Base-by-base conservation (phyloP, 2,888 invertebrate genomes). In the Sinodicranocentrus sp. region DNA sequence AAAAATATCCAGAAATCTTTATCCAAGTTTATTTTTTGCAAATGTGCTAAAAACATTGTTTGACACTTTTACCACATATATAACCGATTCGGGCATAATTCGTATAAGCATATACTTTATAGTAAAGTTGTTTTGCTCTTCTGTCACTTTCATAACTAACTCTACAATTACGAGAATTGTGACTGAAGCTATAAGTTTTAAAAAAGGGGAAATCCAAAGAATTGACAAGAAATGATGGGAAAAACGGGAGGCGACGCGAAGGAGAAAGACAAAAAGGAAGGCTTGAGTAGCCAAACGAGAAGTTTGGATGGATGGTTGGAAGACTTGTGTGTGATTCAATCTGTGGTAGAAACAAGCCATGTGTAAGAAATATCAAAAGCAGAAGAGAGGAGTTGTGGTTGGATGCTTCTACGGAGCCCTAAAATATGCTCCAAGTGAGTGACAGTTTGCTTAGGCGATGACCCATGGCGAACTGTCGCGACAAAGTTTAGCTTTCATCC, bases 391-490 rank as follows among this genome's bases (percentile, higher is more conserved):
- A 82, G 75, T 82, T 82, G 82, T 82, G 82, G 82, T 75, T 82
- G 82, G 75, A 76, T 82, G 75, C 72, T 72, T 82, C 80, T 23
- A 73, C 73, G 80, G 80, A 82, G 80, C 82, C 82, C 75, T 82
- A 75, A 82, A 82, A 82, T 76, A 82, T 82, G 70, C 82, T 76
- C 70, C 73, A 86, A 86, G 77, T 86, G 86, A 87, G 85, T 88
- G 88, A 87, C 88, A 88, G 87, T 88, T 88, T 88, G 88, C 88
- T 88, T 87, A 86, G 85, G 87, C 87, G 87, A 87, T 88, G 88
- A 88, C 88, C 88, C 88, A 87, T 88, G 84, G 88, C 85, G 88
- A 88, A 88, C 88, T 88, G 88, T 88, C 88, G 88, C 88, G 88
- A 88, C 88, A 87, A 88, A 85, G 86, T 87, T 87, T 67, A 76